Base-by-base conservation (phyloP, 2,113 vertebrate genomes). In the Clarias gariepinus region DNA sequence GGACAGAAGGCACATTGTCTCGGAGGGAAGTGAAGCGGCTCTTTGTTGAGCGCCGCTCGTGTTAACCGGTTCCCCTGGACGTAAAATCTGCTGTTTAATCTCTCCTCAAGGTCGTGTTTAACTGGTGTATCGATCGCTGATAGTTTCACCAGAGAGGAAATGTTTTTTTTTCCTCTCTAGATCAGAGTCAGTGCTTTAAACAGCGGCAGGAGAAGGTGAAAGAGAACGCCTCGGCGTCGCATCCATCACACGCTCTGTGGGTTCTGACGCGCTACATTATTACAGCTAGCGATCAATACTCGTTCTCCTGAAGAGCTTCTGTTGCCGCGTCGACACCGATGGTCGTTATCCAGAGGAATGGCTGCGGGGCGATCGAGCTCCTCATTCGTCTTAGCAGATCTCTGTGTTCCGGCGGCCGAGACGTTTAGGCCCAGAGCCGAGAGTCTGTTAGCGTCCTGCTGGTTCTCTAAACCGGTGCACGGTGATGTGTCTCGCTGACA, bases 1-100 rank as follows among this genome's bases (percentile, higher is more conserved):
- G 93, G 91, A 94, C 93, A 94, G 90, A 93, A 90, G 93, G 89
- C 88, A 92, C 91, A 92, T 90, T 92, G 92, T 93, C 89, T 90
- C 91, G 87, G 83, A 89, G 77, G 87, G 88, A 89, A 90, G 87
- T 88, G 83, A 92, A 90, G 81, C 90, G 85, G 89, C 68, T 92
- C 91, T 92, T 91, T 95, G 92, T 93, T 76, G 88, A 52, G 64
- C 85, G 64, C 28, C 33, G 10, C 84, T 61, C 19, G 76, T 84
- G 87, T 76, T 90, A 74, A 82, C 80, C 64, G 66, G 33, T 76
- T 30, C 30, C 81, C 87, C 81, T 77, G 79, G 36, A 76, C 68
- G 21, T 69, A 55, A 66, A 66, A 79, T 58, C 61, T 66, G 36
- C 61, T 25, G 66, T 36, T 81, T 30, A 60, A 52, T 52, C 78